Percentiles rank a stretch among this genome's conserved stretches.
These are phyloP conservation scores for Sterna hirundo DNA, from an alignment of 2,113 vertebrate species.

Conservation along the genomic window DNA sequence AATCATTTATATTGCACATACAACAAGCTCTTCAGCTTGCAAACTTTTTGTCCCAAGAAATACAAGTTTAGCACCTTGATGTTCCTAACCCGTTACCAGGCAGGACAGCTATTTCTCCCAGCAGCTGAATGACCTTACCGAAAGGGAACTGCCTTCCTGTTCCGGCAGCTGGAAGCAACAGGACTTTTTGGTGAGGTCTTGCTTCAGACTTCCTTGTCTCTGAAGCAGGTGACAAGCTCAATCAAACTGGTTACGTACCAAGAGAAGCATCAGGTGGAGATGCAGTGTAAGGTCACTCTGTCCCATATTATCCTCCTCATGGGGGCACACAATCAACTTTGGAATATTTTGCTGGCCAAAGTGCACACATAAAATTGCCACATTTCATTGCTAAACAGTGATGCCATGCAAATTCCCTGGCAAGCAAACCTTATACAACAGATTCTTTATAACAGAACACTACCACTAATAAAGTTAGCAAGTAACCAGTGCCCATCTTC, in stretches of 20 bases:
- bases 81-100: background rate
- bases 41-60: background rate
- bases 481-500: background rate
- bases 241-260: background rate
- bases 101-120: background rate
- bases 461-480: background rate
- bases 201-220: background rate
- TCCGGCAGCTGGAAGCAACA: background rate
- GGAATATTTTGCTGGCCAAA: background rate
- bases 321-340: background rate
- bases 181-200: background rate
- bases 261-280: background rate
- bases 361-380: background rate
- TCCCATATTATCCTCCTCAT: background rate
- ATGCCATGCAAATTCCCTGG: background rate
- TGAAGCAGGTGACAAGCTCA: background rate
- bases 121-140: background rate
- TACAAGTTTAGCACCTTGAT: background rate
- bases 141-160: background rate
- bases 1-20: background rate
- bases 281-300: background rate
- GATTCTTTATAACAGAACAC: background rate
- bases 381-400: background rate
- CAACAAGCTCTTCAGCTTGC: background rate
- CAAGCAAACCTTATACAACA: background rate